phyloP scores from a whole-genome alignment of 1,140 invertebrate species.

The Heliconius hewitsoni region DNA sequence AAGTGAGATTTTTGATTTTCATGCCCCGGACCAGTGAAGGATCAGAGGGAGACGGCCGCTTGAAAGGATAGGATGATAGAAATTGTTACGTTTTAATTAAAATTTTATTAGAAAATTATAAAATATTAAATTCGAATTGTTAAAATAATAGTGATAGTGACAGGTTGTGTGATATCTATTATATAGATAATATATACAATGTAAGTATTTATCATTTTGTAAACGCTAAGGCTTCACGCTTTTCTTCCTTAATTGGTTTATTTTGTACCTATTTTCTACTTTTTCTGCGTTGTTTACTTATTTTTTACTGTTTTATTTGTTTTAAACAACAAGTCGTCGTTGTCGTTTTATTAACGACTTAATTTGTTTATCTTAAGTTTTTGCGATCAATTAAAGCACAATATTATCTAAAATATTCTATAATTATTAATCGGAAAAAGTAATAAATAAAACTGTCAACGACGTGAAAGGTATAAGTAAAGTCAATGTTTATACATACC shows the following conservation, averaged over 20 bases:
- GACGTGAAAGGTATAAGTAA: neutral
- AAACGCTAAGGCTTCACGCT: neutral
- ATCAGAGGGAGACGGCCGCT: constrained; percentile 45
- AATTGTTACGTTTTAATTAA: constrained; percentile 39
- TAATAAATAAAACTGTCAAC: neutral
- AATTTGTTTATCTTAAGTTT: too few species aligned
- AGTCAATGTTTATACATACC: neutral
- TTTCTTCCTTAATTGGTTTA: neutral
- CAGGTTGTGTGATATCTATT: neutral
- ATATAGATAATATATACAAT: constrained; percentile 8
- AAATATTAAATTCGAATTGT: constrained; percentile 17
- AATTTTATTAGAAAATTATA: neutral
- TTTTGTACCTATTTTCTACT: neutral
- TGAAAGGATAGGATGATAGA: constrained; percentile 47
- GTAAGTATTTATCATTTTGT: neutral
- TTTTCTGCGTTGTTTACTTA: too few species aligned
- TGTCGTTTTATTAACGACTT: too few species aligned
- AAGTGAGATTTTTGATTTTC: constrained; percentile 34
- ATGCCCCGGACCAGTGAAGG: constrained; percentile 48
- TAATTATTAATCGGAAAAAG: too few species aligned
- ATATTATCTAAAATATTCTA: too few species aligned
- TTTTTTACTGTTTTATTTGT: too few species aligned
- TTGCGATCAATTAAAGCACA: too few species aligned
- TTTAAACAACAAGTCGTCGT: too few species aligned
- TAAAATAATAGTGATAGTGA: neutral